Percentiles rank a stretch among this genome's conserved stretches.
Evolutionary conservation across 2,113 vertebrate genomes (phyloP).

Genomic region (Cyprinodon brontotheroides): DNA sequence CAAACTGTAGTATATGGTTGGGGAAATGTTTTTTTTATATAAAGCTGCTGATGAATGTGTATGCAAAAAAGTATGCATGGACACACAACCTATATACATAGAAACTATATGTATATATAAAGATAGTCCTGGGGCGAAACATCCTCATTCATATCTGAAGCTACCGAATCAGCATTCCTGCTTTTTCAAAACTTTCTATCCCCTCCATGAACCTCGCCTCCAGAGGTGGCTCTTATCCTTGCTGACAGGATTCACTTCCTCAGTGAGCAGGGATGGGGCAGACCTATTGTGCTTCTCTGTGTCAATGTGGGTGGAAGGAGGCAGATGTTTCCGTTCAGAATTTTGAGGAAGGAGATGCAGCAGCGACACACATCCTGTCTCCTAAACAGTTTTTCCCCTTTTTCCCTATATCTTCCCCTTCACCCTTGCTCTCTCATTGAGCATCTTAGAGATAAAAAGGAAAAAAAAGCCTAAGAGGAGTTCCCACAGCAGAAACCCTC

Average conservation of each 20-base stretch:
- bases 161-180: slow-evolving; percentile 69
- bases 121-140: slow-evolving; percentile 37
- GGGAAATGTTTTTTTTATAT: too few species aligned
- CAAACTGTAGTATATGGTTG: not conserved
- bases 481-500: slow-evolving; percentile 41
- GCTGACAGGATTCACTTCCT: slow-evolving; percentile 81
- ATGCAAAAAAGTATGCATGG: slow-evolving; percentile 21
- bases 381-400: slow-evolving; percentile 50
- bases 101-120: not conserved
- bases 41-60: slow-evolving; percentile 19
- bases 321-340: slow-evolving; percentile 81
- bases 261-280: slow-evolving; percentile 40
- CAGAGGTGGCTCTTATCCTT: slow-evolving; percentile 68
- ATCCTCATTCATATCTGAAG: slow-evolving; percentile 48
- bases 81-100: slow-evolving; percentile 6
- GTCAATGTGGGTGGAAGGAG: slow-evolving; percentile 60
- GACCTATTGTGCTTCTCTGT: slow-evolving; percentile 70
- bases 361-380: slow-evolving; percentile 74
- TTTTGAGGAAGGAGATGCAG: slow-evolving; percentile 76
- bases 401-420: slow-evolving; percentile 43
- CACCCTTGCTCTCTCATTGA: slow-evolving; percentile 20
- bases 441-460: slow-evolving; percentile 27
- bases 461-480: slow-evolving; percentile 28
- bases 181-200: slow-evolving; percentile 60
- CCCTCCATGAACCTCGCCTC: slow-evolving; percentile 57